phyloP scores from a whole-genome alignment of 2,888 invertebrate species.

The Aphrophora alni region DNA sequence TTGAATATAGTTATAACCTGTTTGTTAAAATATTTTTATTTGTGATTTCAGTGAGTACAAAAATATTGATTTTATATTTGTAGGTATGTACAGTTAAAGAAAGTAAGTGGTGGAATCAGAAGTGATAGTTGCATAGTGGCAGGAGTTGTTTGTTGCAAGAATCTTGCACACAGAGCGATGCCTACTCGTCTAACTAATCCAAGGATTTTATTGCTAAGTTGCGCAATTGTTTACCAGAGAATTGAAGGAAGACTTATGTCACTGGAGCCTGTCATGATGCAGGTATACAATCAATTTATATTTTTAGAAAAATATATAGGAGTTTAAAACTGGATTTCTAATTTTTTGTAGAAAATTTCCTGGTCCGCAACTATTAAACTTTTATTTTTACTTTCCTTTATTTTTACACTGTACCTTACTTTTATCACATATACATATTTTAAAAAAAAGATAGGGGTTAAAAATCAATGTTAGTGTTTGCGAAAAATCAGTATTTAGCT shows the following conservation, averaged over 20 bases:
- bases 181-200: conserved; percentile 79
- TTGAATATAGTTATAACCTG: no score
- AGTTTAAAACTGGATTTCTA: no score
- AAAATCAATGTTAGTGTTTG: no score
- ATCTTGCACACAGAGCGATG: conserved; percentile 92
- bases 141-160: conserved; percentile 94
- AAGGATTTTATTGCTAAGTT: conserved; percentile 82
- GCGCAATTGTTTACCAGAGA: conserved; percentile 93
- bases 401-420: no score
- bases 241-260: conserved; percentile 93
- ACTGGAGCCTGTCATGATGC: conserved; percentile 91
- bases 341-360: no score
- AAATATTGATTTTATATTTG: conserved; percentile 24
- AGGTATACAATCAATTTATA: conserved; percentile 63
- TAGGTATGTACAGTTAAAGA: conserved; percentile 89
- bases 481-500: no score
- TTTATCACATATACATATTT: no score
- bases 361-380: no score
- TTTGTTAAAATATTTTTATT: no score
- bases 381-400: no score
- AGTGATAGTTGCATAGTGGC: conserved; percentile 79
- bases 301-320: not conserved
- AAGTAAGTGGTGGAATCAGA: conserved; percentile 79
- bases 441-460: no score
- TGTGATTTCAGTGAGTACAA: no score